Evolutionary conservation across 2,888 invertebrate genomes (phyloP), one percentile per base, ranked within the genome.

Genomic region (Ectropis crepuscularia): DNA sequence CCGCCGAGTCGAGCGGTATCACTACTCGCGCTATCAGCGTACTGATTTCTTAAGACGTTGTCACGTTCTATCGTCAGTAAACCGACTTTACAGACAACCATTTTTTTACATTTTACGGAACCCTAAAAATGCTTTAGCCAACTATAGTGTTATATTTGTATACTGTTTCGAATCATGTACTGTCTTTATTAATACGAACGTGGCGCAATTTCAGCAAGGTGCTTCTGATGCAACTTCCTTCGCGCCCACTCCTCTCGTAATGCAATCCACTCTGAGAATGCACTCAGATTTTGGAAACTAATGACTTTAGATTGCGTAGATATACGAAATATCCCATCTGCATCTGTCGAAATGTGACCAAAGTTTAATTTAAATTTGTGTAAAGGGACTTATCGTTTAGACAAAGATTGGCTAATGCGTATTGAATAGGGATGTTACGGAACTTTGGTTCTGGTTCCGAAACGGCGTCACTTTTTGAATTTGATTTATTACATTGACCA

Each of bases 191-290:
- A 53, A 46, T 37, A 42, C 48, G 16, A 42, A 36, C 28, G 9
- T 61, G 64, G 69, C 54, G 69, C 73, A 75, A 74, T 68, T 64
- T 61, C 71, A 71, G 76, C 74, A 78, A 82, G 83, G 79, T 81
- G 81, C 75, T 79, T 77, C 76, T 89, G 87, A 83, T 84, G 89
- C 88, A 89, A 89, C 86, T 82, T 89, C 88, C 88, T 86, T 74
- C 69, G 80, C 85, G 79, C 87, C 85, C 84, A 87, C 86, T 46
- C 9, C 16, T 12, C 47, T 47, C 69, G 77, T 76, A 74, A 71
- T 62, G 74, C 78, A 81, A 62, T 57, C 45, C 10, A 12, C 12
- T 42, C 39, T 58, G 50, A 53, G 63, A 59, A 59, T 50, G 54
- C 55, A 53, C 43, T 53, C 9, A 8, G 46, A 8, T 58, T 63